A percentile compares a stretch with the other conserved stretches of the same genome.
phyloP scores from a whole-genome alignment of 1,140 invertebrate species.

The Platorchestia sp. region DNA sequence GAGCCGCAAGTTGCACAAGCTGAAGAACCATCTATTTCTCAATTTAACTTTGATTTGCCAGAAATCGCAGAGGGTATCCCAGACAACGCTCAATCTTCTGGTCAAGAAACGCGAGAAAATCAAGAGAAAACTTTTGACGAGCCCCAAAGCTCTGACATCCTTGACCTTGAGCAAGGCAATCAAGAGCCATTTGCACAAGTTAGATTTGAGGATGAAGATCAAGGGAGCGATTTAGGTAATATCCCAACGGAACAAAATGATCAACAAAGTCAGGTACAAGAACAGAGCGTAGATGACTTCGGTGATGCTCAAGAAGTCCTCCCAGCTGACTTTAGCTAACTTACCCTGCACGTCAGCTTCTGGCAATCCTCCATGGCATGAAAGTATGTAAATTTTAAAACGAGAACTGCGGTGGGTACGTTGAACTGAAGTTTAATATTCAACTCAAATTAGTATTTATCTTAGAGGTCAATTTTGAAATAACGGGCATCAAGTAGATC shows the following conservation, averaged over 20 bases:
- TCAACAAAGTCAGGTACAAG: background rate
- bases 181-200: background rate
- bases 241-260: background rate
- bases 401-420: too few species aligned
- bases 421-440: too few species aligned
- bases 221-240: background rate
- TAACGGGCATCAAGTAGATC: too few species aligned
- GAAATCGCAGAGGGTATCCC: background rate
- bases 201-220: background rate
- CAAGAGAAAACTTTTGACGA: background rate
- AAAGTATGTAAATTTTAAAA: background rate
- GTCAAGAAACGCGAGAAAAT: background rate
- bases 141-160: background rate
- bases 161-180: background rate
- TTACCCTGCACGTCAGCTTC: background rate
- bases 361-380: background rate
- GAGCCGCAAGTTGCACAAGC: background rate
- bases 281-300: background rate
- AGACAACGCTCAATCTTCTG: background rate
- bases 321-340: background rate
- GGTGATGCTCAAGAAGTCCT: background rate
- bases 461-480: too few species aligned
- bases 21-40: background rate
- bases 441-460: too few species aligned
- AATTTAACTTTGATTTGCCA: background rate